phyloP scores from a whole-genome alignment of 2,797 vertebrate species.

The Otus scops region DNA sequence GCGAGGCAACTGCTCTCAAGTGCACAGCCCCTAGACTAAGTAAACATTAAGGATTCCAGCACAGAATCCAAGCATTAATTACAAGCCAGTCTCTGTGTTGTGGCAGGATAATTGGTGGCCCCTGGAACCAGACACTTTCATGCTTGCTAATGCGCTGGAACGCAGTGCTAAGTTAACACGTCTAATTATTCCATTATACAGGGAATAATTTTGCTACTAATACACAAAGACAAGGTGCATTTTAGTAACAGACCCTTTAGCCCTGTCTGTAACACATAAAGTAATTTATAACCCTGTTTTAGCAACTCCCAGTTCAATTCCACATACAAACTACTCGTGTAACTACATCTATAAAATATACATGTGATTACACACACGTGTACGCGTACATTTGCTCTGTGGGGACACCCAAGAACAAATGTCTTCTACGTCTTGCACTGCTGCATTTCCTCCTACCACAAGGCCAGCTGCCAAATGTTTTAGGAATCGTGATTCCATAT shows the following conservation, averaged over 20 bases:
- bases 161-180: neutral
- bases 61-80: neutral
- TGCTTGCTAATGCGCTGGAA: neutral
- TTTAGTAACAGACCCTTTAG: neutral
- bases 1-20: neutral
- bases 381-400: accelerated
- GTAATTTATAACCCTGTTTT: neutral
- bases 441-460: neutral
- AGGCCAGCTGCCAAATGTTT: neutral
- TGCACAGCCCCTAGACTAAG: neutral
- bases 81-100: neutral
- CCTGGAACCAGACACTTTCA: neutral
- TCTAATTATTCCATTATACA: neutral
- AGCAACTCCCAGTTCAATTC: neutral
- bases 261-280: neutral
- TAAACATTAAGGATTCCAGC: neutral
- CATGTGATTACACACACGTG: accelerated
- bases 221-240: neutral
- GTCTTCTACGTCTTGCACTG: neutral
- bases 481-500: accelerated
- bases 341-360: neutral
- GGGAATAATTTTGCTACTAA: neutral
- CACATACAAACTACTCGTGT: neutral
- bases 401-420: neutral
- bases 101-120: neutral